Percentiles rank a stretch among this genome's conserved stretches.
phyloP scores from a whole-genome alignment of 1,140 invertebrate genomes.

The Pseudomyrmex dendroicus region DNA sequence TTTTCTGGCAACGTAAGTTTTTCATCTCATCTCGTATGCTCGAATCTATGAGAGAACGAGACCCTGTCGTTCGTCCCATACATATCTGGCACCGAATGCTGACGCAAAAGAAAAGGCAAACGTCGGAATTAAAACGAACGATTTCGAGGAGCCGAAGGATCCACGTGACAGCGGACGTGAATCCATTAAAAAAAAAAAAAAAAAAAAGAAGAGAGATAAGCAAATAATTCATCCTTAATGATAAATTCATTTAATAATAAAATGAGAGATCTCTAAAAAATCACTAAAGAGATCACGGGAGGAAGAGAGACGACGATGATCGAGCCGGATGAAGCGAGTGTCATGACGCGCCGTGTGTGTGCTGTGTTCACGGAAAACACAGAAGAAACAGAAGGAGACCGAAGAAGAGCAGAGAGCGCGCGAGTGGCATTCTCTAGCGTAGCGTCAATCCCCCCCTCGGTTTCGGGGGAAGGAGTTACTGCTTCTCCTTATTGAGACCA shows the following conservation, averaged over 20 bases:
- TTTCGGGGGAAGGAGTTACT: conserved; percentile 71
- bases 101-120: neutral
- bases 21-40: too few species aligned
- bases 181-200: too few species aligned
- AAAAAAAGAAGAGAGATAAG: conserved; percentile 25
- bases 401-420: conserved; percentile 25
- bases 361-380: conserved; percentile 22
- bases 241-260: too few species aligned
- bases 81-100: neutral
- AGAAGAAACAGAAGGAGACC: conserved; percentile 51
- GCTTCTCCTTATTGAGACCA: conserved; percentile 82
- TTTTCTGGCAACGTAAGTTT: too few species aligned
- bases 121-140: neutral
- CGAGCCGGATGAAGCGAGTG: conserved; percentile 41
- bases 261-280: neutral
- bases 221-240: neutral
- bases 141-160: neutral
- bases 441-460: too few species aligned
- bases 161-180: neutral
- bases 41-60: neutral
- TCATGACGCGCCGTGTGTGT: conserved; percentile 14
- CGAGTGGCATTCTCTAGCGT: conserved; percentile 9
- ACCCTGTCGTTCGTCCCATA: conserved; percentile 21
- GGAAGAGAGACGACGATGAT: conserved; percentile 21
- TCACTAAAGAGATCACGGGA: conserved; percentile 44